Percentiles rank a stretch among this genome's conserved stretches.
These are phyloP conservation scores for Leptopilina clavipes DNA, from an alignment of 1,140 invertebrate species.

Conservation along the genomic window DNA sequence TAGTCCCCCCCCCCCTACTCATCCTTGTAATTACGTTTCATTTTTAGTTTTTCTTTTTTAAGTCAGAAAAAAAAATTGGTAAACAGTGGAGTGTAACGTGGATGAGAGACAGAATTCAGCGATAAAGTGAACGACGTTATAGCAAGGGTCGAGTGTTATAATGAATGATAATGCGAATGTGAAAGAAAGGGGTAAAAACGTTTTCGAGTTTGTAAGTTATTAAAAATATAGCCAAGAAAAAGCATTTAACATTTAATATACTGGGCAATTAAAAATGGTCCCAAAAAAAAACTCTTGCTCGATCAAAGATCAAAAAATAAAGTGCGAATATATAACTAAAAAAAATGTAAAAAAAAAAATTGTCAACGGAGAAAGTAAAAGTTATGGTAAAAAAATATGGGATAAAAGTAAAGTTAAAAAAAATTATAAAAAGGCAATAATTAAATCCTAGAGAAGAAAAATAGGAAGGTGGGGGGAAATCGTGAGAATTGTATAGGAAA, in stretches of 20 bases:
- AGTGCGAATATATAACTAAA: not conserved
- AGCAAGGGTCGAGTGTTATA: conserved; percentile 29
- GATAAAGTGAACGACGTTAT: conserved; percentile 29
- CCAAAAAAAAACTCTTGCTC: not conserved
- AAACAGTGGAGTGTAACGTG: conserved; percentile 22
- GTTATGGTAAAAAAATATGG: not conserved
- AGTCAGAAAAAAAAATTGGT: not conserved
- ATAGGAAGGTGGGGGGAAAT: conserved; percentile 43
- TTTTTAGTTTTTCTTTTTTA: no score
- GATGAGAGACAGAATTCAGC: conserved; percentile 19
- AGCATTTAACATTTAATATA: not conserved
- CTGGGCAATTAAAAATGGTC: conserved; percentile 5
- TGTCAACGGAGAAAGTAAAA: not conserved
- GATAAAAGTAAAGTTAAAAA: not conserved
- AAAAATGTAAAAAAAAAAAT: no score
- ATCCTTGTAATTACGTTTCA: no score
- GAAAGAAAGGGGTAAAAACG: conserved; percentile 22
- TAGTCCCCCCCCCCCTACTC: no score
- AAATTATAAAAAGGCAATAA: not conserved
- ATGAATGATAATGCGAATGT: no score
- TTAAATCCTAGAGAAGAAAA: not conserved
- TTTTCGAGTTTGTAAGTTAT: conserved; percentile 8
- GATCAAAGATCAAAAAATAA: conserved; percentile 16
- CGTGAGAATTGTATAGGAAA: conserved; percentile 42
- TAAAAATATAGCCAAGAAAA: conserved; percentile 14